Evolutionary conservation across 2,797 vertebrate species (phyloP), one percentile per base, ranked within the genome.

Genomic region (Propithecus deckenii): DNA sequence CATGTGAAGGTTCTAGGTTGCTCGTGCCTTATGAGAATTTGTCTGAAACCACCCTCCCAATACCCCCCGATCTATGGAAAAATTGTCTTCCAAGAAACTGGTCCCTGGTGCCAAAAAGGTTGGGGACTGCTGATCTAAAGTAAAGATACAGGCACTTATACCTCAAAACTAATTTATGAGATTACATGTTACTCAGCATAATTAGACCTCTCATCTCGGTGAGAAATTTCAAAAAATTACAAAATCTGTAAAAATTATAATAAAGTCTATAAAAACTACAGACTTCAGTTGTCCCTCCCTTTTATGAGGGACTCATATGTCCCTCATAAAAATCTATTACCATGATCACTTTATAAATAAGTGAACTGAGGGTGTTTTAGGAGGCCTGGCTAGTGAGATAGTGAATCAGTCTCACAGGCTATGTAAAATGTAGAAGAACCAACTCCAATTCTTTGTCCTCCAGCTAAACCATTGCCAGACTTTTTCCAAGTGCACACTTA

Each of bases 401-500:
- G 13, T 38, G 55, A 85, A 52, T 48, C 57, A 15, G 7, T 28
- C 20, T 74, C 46, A 72, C 67, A 86, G 43, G 38, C 67, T 71
- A 11, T 11, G 2, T 28, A 43, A 80, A 94, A 67, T 35, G 15
- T 55, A 78, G 28, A 79, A 5, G 17, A 72, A n/a, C 4, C 32
- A 71, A 95, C 14, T 71, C 74, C 71, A 59, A 61, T 38, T 92
- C 80, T 96, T 86, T 91, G 50, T 90, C 57, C 11, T 88, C 87
- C 74, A 81, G 32, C 83, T 92, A 67, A 83, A 72, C 7, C 25
- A 32, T 0, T n/a, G 78, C 59, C 46, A 84, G 69, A 81, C 22
- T 41, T 63, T 41, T 89, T 63, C 86, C 55, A 95, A n/a, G 25
- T 50, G 50, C 50, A 20, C 84, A 74, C 48, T 55, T 69, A 71